Conservation (phyloP, 2,888 invertebrate genomes). For the Epinotia nisella region DNA sequence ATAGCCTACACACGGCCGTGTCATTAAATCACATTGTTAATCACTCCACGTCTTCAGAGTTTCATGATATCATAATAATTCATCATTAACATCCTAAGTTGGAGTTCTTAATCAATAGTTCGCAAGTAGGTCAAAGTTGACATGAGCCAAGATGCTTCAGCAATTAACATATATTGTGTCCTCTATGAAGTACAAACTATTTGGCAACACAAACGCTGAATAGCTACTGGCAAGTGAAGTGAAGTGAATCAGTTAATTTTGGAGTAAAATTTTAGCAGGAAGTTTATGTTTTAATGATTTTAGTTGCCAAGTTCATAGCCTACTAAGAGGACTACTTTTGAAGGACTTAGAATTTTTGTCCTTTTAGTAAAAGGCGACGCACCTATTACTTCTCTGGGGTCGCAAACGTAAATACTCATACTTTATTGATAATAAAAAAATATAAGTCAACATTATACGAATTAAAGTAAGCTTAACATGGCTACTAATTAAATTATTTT, state of each 20-base stretch:
- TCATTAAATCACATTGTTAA: slow-evolving; percentile 9
- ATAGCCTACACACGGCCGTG: background rate
- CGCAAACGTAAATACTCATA: too few species aligned
- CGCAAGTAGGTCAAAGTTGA: slow-evolving; percentile 25
- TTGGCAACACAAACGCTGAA: slow-evolving; percentile 2
- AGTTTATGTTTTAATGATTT: too few species aligned
- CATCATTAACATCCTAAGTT: slow-evolving; percentile 19
- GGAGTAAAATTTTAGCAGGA: background rate
- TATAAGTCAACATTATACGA: too few species aligned
- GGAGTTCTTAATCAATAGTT: slow-evolving; percentile 15
- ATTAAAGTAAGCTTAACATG: too few species aligned
- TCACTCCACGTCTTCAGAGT: slow-evolving; percentile 20
- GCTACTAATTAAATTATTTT: too few species aligned
- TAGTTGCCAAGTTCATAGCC: too few species aligned
- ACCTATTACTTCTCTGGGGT: too few species aligned
- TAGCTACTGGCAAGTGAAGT: background rate
- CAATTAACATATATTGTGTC: slow-evolving; percentile 4
- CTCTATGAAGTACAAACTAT: slow-evolving; percentile 5
- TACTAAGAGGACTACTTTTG: too few species aligned
- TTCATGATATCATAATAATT: slow-evolving; percentile 34
- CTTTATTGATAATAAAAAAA: too few species aligned
- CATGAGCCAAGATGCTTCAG: slow-evolving; percentile 1
- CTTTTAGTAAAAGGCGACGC: too few species aligned
- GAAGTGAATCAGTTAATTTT: background rate
- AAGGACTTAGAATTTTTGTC: too few species aligned